Evolutionary conservation across 2,888 invertebrate species (phyloP), one percentile per base, ranked within the genome.

Genomic region (Clunio marinus): DNA sequence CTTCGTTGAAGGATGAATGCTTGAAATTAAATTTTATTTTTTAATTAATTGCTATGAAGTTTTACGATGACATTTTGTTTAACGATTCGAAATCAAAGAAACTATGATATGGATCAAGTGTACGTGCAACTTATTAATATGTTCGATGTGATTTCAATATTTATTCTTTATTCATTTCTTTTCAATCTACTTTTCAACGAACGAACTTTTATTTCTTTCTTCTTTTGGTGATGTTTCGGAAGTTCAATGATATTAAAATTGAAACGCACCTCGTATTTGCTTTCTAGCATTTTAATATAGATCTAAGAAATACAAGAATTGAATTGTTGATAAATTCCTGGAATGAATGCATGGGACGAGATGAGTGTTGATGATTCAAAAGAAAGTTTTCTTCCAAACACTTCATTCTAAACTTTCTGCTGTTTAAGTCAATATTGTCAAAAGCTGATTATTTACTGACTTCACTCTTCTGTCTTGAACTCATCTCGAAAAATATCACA

Each of bases 71-170:
- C 37, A 60, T 22, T 22, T 60, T 32, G n/a, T 20, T 37, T 35
- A 37, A 22, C 25, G 22, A 5, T 8, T 17, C 5, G 22, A 8
- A 8, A 7, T 59, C 8, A 32, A n/a, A 15, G 13, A 20, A 27
- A 25, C 25, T 63, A 63, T 63, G 63, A 63, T 17, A 63, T 63
- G 63, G 63, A 63, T 63, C 37, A 62, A 62, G 10, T 35, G 7
- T 45, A 63, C 63, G 63, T 63, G 63, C 45, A 28, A 20, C 63
- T 63, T 20, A 63, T 63, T 63, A 63, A 46, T 46, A 63, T 63
- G 45, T 46, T 24, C 10, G 24, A 20, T 13, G 27, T 22, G 25
- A 24, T n/a, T n/a, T n/a, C n/a, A n/a, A n/a, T n/a, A n/a, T n/a
- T n/a, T n/a, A n/a, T n/a, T n/a, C n/a, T n/a, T n/a, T 63, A 27